These are phyloP conservation scores for Cisticola juncidis DNA, from an alignment of 2,113 vertebrate genomes.

Conservation along the genomic window DNA sequence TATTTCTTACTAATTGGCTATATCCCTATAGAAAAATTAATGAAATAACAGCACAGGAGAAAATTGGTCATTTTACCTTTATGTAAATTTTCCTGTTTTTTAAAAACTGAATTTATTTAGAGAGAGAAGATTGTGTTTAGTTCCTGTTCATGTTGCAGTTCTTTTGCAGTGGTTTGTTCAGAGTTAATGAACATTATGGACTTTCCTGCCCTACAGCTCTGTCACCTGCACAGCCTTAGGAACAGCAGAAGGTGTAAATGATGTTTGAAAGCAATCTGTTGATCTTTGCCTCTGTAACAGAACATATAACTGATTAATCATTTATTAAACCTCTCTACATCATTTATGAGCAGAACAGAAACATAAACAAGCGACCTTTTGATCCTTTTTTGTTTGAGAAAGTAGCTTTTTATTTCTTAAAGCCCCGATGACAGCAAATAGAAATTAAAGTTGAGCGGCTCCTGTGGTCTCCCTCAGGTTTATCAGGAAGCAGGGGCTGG, in stretches of 20 bases:
- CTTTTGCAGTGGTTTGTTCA: not conserved
- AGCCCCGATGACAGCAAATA: not conserved
- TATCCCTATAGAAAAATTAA: not conserved
- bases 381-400: not conserved
- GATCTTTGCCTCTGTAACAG: not conserved
- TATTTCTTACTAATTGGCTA: not conserved
- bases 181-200: not conserved
- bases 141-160: not conserved
- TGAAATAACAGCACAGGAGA: not conserved
- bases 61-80: not conserved
- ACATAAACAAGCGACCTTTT: conserved; percentile 2
- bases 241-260: not conserved
- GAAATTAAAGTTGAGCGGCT: not conserved
- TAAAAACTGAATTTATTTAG: not conserved
- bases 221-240: not conserved
- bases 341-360: not conserved
- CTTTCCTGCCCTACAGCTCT: not conserved
- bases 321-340: not conserved
- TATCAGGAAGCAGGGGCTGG: conserved; percentile 95
- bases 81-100: not conserved
- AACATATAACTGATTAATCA: not conserved
- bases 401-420: not conserved
- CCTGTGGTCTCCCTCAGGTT: conserved; percentile 75
- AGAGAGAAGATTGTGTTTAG: not conserved
- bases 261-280: not conserved